These are phyloP conservation scores for Mesorhabditis belari DNA, from an alignment of 2,888 invertebrate species.

Conservation along the genomic window DNA sequence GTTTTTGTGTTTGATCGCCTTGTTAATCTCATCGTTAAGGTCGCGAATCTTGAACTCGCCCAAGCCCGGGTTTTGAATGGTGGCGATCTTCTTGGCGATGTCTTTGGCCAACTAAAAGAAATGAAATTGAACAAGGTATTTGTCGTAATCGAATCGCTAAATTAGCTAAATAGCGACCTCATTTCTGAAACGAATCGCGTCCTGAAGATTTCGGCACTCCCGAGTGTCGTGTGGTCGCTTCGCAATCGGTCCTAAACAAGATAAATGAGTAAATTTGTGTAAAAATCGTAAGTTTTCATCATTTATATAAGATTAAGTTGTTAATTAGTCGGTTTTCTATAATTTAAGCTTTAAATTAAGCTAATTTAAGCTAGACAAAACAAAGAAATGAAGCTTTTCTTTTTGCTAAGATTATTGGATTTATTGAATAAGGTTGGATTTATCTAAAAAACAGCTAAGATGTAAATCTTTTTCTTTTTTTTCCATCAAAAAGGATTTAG, in stretches of 20 bases:
- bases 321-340: no score
- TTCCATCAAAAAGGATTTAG: no score
- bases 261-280: background rate
- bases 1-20: slow-evolving; percentile 74
- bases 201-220: slow-evolving; percentile 81
- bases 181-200: slow-evolving; percentile 73
- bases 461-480: no score
- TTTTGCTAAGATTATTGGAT: no score
- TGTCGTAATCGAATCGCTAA: no score
- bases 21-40: slow-evolving; percentile 98
- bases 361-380: no score
- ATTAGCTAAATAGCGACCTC: slow-evolving; percentile 74
- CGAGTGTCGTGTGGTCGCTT: slow-evolving; percentile 64
- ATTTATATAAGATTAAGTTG: no score
- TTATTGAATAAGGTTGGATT: no score
- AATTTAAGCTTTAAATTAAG: no score
- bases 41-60: slow-evolving; percentile 96
- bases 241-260: slow-evolving; percentile 40
- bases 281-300: no score
- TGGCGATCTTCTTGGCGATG: slow-evolving; percentile 93
- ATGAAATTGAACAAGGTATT: background rate
- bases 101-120: slow-evolving; percentile 78
- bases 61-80: slow-evolving; percentile 87
- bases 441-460: no score
- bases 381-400: no score